Percentiles rank a stretch among this genome's conserved stretches.
Evolutionary conservation across 2,113 vertebrate genomes (phyloP).

Genomic region (Cathartes aura): DNA sequence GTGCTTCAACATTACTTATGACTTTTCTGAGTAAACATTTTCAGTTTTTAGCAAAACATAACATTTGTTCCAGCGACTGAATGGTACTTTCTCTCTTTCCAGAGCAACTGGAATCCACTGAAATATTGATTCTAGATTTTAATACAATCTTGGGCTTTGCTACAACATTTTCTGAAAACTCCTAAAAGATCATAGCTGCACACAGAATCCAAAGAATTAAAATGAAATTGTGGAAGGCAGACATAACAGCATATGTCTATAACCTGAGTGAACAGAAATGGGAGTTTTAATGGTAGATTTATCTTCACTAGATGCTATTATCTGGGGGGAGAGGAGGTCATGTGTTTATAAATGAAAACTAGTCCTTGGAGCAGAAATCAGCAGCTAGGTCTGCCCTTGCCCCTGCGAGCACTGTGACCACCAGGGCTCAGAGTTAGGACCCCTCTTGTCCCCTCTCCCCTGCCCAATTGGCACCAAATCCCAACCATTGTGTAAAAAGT

Average conservation of each 20-base stretch:
- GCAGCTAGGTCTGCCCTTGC: background rate
- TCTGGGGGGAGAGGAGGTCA: background rate
- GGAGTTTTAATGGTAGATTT: background rate
- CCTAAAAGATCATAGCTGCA: background rate
- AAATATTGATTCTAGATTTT: background rate
- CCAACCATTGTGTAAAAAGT: background rate
- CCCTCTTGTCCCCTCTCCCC: background rate
- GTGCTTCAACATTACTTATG: background rate
- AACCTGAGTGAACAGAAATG: background rate
- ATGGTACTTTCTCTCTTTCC: background rate
- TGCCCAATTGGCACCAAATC: background rate
- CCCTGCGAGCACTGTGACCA: accelerated
- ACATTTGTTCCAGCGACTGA: background rate
- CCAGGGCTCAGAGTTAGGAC: background rate
- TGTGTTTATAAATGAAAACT: background rate
- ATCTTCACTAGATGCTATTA: background rate
- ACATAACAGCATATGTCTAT: background rate
- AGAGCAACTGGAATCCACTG: background rate
- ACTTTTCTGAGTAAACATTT: slow-evolving; percentile 11
- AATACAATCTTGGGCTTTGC: background rate
- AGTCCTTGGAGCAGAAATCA: background rate
- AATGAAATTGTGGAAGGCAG: background rate
- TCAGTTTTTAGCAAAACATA: background rate
- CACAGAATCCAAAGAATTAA: background rate
- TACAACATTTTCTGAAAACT: background rate